Base-by-base conservation (phyloP, 2,113 vertebrate species). In the Sisor rabdophorus region DNA sequence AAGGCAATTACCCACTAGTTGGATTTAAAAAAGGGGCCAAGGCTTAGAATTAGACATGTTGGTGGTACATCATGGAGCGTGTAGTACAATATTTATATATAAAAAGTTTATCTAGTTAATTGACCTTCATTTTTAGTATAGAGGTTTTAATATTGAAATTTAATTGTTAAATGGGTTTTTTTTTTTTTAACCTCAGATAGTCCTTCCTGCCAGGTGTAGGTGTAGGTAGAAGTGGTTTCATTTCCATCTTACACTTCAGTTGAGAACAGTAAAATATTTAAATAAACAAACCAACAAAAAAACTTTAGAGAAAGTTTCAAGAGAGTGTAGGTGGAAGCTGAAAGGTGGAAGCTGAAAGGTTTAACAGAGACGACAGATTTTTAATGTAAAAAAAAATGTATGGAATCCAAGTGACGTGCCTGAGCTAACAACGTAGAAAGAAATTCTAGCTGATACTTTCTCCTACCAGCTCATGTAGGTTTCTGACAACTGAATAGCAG, bases 11-110 rank as follows among this genome's bases (percentile, higher is more conserved):
- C 40, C 61, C 30, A 17, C 28, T n/a, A 64, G 2, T 59, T 72
- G 28, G n/a, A 28, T 56, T 69, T 77, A 28, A n/a, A 47, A 77
- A 26, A 82, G 90, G 89, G 90, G 87, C 89, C 90, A 90, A 89
- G 85, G 84, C 26, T 88, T 78, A 64, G 56, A 48, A 75, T 58
- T 36, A 56, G 50, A 30, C 24, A 24, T 13, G 63, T 72, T 19
- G 17, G 12, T 15, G 16, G 28, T 40, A 68, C 40, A 55, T 48
- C 58, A 32, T 19, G 22, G 40, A 67, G 12, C 15, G 28, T 75
- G 60, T 2, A 4, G 13, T 69, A 36, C 17, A 17, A 22, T 48
- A 28, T 63, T 44, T 55, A 67, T 48, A 48, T 8, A 24, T 10
- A 16, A 47, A 44, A 64, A 20, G 32, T 36, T 44, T 22, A 15